These are phyloP conservation scores for Timema cristinae DNA, from an alignment of 2,888 invertebrate genomes.

Conservation along the genomic window DNA sequence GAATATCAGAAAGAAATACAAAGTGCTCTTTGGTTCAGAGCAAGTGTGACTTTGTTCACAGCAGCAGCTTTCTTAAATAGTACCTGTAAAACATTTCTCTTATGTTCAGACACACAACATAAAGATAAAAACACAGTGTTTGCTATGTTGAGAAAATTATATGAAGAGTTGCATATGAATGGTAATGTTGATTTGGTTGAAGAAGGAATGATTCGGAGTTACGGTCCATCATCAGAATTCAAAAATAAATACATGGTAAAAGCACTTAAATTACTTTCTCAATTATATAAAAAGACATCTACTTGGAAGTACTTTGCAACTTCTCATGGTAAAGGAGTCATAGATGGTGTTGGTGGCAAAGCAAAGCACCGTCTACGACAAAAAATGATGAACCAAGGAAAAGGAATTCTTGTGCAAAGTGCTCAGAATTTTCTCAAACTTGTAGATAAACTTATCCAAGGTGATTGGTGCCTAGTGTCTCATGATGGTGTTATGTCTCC, in stretches of 20 bases:
- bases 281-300: background rate
- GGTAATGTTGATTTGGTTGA: no score
- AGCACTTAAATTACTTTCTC: background rate
- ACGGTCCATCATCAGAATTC: slow-evolving; percentile 7
- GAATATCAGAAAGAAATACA: slow-evolving; percentile 3
- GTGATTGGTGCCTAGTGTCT: no score
- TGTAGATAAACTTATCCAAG: no score
- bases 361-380: background rate
- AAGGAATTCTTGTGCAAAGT: no score
- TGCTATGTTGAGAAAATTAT: background rate
- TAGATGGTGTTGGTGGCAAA: slow-evolving; percentile 1
- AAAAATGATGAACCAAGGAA: background rate
- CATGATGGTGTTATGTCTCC: no score
- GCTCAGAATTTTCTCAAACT: no score
- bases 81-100: background rate
- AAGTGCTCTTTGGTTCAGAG: background rate
- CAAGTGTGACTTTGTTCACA: background rate
- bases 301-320: slow-evolving; percentile 2
- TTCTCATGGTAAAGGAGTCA: background rate
- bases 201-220: background rate
- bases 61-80: background rate
- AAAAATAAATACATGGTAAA: slow-evolving; percentile 13
- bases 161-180: no score
- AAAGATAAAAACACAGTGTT: slow-evolving; percentile 6
- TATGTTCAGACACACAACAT: background rate